These are phyloP conservation scores for Ctena decussata DNA, from an alignment of 2,888 invertebrate genomes.

Conservation along the genomic window DNA sequence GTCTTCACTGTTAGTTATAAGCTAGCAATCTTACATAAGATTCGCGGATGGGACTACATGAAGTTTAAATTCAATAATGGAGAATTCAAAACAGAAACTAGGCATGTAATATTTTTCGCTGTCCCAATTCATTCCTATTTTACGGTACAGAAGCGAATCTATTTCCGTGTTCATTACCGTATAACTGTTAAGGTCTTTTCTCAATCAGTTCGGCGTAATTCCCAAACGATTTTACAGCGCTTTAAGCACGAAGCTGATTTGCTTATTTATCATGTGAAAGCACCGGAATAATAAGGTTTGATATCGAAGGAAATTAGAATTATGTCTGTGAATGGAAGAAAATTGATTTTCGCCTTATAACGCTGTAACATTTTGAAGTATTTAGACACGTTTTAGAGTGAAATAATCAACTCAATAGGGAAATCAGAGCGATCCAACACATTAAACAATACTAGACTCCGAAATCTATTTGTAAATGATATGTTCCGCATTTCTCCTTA, in stretches of 20 bases:
- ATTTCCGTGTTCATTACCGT: neutral
- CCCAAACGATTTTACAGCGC: neutral
- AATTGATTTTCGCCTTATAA: neutral
- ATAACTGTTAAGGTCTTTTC: neutral
- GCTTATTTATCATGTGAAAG: slow-evolving; percentile 14
- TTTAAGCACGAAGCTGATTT: neutral
- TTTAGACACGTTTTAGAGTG: no score
- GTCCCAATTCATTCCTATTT: neutral
- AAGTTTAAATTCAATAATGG: no score
- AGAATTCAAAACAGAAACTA: no score
- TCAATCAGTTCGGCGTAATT: neutral
- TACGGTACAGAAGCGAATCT: neutral
- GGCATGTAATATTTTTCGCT: no score
- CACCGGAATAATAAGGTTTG: neutral
- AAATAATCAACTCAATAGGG: no score
- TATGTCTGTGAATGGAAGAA: slow-evolving; percentile 3
- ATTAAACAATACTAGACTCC: no score
- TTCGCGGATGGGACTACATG: no score
- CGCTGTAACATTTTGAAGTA: neutral
- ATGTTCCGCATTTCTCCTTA: no score
- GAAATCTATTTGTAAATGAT: no score
- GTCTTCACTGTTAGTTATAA: no score
- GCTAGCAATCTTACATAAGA: no score
- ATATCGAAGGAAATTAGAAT: slow-evolving; percentile 7
- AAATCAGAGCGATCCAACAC: no score